phyloP scores from a whole-genome alignment of 2,113 vertebrate species.

The Solea solea region DNA sequence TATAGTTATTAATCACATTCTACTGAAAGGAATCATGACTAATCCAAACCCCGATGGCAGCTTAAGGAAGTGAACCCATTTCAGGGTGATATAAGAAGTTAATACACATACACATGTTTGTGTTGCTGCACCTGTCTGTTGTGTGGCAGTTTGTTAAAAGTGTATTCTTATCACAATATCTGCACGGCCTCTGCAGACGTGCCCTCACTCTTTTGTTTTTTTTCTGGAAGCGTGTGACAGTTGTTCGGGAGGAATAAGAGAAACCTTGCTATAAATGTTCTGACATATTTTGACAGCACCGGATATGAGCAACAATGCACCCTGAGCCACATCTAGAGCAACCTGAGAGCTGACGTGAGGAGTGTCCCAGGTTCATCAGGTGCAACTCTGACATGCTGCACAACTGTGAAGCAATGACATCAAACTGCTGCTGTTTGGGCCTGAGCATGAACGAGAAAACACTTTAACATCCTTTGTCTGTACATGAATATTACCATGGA shows the following conservation, averaged over 20 bases:
- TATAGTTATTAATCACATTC: too few relatives aligned
- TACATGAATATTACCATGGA: not conserved
- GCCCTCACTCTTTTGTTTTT: not conserved
- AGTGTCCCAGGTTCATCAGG: conserved; percentile 36
- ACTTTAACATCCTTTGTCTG: not conserved
- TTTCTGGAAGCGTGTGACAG: conserved; percentile 32
- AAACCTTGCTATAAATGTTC: conserved; percentile 23
- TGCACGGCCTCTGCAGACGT: conserved; percentile 56
- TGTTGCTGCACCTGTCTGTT: conserved; percentile 70
- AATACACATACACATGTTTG: too few relatives aligned
- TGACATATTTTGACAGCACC: conserved; percentile 4
- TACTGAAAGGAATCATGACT: not conserved
- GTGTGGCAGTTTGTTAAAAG: conserved; percentile 47
- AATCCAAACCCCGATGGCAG: conserved; percentile 28
- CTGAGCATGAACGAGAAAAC: not conserved
- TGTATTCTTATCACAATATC: conserved; percentile 71
- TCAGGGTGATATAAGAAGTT: conserved; percentile 2
- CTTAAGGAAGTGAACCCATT: conserved; percentile 27
- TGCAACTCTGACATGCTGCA: conserved; percentile 24
- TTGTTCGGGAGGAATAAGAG: conserved; percentile 36
- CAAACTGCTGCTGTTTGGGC: not conserved
- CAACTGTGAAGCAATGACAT: not conserved
- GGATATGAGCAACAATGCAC: conserved; percentile 57
- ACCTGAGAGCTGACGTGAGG: conserved; percentile 10
- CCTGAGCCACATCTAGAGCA: conserved; percentile 54